A percentile compares a stretch with the other conserved stretches of the same genome.
These are phyloP conservation scores for Sphaeramia orbicularis DNA, from an alignment of 2,797 vertebrate genomes.

Conservation along the genomic window DNA sequence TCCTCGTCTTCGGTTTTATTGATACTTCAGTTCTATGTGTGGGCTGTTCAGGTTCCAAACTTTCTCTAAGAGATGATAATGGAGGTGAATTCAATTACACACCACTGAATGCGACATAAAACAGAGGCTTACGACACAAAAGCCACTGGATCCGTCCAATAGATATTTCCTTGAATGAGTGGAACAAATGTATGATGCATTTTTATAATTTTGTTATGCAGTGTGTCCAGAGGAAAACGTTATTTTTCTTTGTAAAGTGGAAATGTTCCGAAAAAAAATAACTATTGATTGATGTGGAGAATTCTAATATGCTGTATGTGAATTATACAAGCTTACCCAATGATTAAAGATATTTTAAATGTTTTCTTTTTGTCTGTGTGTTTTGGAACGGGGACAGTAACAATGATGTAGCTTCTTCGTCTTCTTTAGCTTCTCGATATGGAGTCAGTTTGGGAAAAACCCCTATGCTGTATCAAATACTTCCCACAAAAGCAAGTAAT, in stretches of 20 bases:
- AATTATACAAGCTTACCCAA: constrained; percentile 68
- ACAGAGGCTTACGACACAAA: constrained; percentile 34
- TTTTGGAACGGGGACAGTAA: not conserved
- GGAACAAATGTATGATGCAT: constrained; percentile 16
- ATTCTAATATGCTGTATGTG: constrained; percentile 68
- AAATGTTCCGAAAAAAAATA: constrained; percentile 59
- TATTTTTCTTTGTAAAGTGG: constrained; percentile 53
- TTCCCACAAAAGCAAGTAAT: constrained; percentile 28
- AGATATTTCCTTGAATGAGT: constrained; percentile 42
- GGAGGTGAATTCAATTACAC: constrained; percentile 43
- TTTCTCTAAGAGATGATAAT: too few relatives aligned
- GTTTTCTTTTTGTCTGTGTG: constrained; percentile 27
- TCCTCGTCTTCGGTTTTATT: constrained; percentile 50
- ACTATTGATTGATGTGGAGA: constrained; percentile 64
- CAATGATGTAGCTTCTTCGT: too few relatives aligned
- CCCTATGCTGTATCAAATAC: constrained; percentile 29
- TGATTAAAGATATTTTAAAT: constrained; percentile 81
- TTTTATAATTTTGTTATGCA: constrained; percentile 58
- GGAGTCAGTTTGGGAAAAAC: constrained; percentile 4
- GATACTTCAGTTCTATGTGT: constrained; percentile 24
- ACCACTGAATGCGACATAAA: constrained; percentile 37
- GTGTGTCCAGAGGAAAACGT: constrained; percentile 36
- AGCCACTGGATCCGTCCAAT: constrained; percentile 50
- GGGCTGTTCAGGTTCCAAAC: constrained; percentile 23
- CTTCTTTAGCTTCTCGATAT: too few relatives aligned